Conservation (phyloP, 2,113 vertebrate species). For the Ellobius talpinus region DNA sequence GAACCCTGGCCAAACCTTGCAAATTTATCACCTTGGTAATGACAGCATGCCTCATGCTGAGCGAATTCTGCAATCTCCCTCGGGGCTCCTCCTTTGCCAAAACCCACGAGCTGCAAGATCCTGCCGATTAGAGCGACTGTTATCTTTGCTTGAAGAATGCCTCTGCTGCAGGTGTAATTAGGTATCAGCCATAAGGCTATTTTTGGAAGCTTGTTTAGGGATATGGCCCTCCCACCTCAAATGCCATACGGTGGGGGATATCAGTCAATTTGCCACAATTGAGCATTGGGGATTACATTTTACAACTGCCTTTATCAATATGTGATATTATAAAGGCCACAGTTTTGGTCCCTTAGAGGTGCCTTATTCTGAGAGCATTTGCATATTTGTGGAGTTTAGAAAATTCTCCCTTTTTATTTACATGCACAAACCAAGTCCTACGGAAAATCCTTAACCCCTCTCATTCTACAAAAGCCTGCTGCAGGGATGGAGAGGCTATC, state of each 20-base stretch:
- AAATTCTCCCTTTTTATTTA: conserved; percentile 70
- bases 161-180: conserved; percentile 80
- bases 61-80: conserved; percentile 83
- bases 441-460: conserved; percentile 55
- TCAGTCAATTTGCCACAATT: conserved; percentile 71
- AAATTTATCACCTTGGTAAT: conserved; percentile 85
- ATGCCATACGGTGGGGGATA: conserved; percentile 64
- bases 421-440: background rate
- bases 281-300: conserved; percentile 69
- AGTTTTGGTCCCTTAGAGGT: background rate
- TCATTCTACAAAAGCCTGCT: background rate
- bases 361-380: conserved; percentile 75
- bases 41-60: conserved; percentile 87
- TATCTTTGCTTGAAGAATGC: conserved; percentile 84
- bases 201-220: conserved; percentile 83
- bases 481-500: background rate
- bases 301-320: conserved; percentile 63
- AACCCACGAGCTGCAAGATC: conserved; percentile 82
- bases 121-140: conserved; percentile 80
- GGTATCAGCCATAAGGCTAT: conserved; percentile 80
- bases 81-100: conserved; percentile 83
- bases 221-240: conserved; percentile 66
- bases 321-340: conserved; percentile 53
- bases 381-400: conserved; percentile 73
- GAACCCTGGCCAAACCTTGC: conserved; percentile 85